Conservation (phyloP, 2,888 invertebrate species). For the Prosopocoilus inquinatus region DNA sequence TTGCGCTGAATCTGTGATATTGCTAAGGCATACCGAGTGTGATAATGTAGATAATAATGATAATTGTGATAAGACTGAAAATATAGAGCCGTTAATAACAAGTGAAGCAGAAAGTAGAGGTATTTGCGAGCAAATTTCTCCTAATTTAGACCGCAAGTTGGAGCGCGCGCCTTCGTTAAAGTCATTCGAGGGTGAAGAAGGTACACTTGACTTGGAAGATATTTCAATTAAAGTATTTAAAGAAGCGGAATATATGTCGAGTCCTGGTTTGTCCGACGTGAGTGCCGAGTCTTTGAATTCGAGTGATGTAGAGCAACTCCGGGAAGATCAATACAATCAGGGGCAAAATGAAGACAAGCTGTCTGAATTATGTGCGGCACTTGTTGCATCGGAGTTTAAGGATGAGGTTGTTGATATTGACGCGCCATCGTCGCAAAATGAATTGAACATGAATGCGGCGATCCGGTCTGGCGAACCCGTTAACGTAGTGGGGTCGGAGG, state of each 20-base stretch:
- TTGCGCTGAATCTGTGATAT: slow-evolving; percentile 7
- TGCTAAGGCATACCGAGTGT: background rate
- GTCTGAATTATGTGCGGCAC: background rate
- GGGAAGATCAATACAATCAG: slow-evolving; percentile 12
- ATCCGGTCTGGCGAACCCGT: slow-evolving; percentile 46
- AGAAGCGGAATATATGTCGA: slow-evolving; percentile 32
- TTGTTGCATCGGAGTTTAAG: background rate
- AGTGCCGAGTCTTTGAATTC: slow-evolving; percentile 45
- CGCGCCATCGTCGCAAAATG: slow-evolving; percentile 19
- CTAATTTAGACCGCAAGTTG: background rate
- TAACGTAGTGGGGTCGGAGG: slow-evolving; percentile 40
- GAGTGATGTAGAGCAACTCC: slow-evolving; percentile 34
- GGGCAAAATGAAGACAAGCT: slow-evolving; percentile 4
- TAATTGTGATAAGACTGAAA: background rate
- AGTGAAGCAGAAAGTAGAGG: slow-evolving; percentile 2
- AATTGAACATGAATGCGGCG: slow-evolving; percentile 38
- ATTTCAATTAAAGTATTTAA: background rate
- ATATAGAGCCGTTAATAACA: background rate
- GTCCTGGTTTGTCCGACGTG: slow-evolving; percentile 44
- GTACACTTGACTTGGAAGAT: background rate
- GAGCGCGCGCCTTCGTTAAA: background rate
- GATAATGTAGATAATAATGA: background rate
- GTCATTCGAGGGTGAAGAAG: background rate
- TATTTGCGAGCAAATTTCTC: background rate
- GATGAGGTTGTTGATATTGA: background rate